These are phyloP conservation scores for Amphilophus citrinellus DNA, from an alignment of 2,113 vertebrate species.

Conservation along the genomic window DNA sequence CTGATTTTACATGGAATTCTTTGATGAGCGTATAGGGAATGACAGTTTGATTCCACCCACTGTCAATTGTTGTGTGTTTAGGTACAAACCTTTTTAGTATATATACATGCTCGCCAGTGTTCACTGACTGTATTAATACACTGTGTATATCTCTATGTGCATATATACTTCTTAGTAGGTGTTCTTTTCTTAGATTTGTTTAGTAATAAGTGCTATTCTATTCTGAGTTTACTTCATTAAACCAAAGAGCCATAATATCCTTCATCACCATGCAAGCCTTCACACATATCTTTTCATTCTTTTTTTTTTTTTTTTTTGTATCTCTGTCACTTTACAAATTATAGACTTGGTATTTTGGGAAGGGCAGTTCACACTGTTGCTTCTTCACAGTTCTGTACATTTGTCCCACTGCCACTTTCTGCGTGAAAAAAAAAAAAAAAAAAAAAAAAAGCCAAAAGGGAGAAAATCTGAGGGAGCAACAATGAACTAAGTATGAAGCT, in stretches of 20 bases:
- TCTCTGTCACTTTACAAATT: slow-evolving; percentile 52
- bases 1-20: slow-evolving; percentile 71
- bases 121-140: background rate
- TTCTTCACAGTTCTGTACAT: slow-evolving; percentile 70
- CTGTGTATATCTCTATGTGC: background rate
- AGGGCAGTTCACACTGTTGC: slow-evolving; percentile 52
- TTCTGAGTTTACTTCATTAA: background rate
- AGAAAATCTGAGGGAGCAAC: slow-evolving; percentile 15
- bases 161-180: background rate
- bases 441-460: slow-evolving; percentile 24
- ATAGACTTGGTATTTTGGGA: slow-evolving; percentile 64
- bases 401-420: slow-evolving; percentile 55
- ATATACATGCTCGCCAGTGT: background rate
- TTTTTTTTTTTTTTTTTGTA: background rate
- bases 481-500: background rate
- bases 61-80: slow-evolving; percentile 22
- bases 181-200: background rate
- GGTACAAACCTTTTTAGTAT: background rate
- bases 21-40: slow-evolving; percentile 62
- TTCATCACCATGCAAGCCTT: background rate
- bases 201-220: background rate
- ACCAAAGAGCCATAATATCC: background rate
- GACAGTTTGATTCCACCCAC: slow-evolving; percentile 66
- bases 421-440: slow-evolving; percentile 41
- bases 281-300: background rate